Base-by-base conservation (phyloP, 2,797 vertebrate species). In the Neolamprologus multifasciatus region DNA sequence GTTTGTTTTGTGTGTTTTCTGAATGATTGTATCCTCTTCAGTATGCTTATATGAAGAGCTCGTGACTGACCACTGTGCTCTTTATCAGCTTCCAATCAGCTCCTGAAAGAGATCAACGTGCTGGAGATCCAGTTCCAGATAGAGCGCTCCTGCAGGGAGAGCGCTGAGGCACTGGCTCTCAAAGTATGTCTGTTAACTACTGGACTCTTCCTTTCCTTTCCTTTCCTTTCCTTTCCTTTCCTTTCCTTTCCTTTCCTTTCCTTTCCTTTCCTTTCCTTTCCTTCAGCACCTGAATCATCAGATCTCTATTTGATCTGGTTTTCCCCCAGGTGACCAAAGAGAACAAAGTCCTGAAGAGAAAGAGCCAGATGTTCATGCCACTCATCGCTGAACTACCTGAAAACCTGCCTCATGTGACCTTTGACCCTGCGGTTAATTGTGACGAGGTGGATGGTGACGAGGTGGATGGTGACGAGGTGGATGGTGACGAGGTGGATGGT, bases 101-200 rank as follows among this genome's bases (percentile, higher is more conserved):
- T 98, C 64, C 90, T 98, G 86, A 96, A 95, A 1, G 97, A 98
- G 92, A 95, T 98, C 2, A 93, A 92, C 0, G 81, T 95, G 0
- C 87, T 98, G 89, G 97, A 98, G 92, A 79, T 88, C 0, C 95
- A 97, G 94, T 96, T 95, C 78, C 95, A 97, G 89, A 91, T 96
- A 0, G 97, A 98, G 29, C 92, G 95, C 14, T 94, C 84, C 2
- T 96, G 97, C 74, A 92, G 96, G 69, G 95, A 96, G 79, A 96
- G 26, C 19, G 97, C 97, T 0, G 96, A 97, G 80, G 91, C 89
- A 2, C 90, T 96, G 7, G 95, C 95, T 5, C 84, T 96, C 5
- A 94, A 96, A 96, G 97, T 97, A 87, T 5, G 86, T 29, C 14
- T 21, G 17, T n/a, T 21, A 29, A 62, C 14, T 7, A 5, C n/a